These are phyloP conservation scores for Esox masquinongy DNA, from an alignment of 2,797 vertebrate genomes.

Conservation along the genomic window DNA sequence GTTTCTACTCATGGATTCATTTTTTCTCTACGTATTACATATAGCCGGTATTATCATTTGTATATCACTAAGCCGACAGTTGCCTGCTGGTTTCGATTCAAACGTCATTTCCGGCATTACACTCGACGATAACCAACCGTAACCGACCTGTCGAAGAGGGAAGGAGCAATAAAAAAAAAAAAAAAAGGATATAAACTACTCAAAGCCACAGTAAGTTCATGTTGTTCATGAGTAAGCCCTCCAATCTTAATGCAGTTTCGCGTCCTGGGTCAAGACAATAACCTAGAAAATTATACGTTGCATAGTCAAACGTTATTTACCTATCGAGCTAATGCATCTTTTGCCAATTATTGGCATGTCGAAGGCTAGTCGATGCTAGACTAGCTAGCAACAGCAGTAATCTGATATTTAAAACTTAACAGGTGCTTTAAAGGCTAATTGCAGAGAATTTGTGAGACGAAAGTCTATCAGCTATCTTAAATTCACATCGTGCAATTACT, in stretches of 20 bases:
- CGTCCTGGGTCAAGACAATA: not conserved
- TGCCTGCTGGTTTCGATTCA: too few relatives aligned
- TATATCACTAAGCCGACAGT: too few relatives aligned
- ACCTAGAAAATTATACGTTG: not conserved
- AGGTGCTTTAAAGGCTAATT: not conserved
- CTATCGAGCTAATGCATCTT: not conserved
- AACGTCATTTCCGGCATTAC: conserved; percentile 64
- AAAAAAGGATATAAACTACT: not conserved
- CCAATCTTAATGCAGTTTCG: not conserved
- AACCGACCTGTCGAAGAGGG: conserved; percentile 21
- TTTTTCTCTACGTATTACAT: too few relatives aligned
- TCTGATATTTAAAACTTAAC: not conserved
- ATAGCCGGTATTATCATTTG: too few relatives aligned
- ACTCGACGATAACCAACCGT: conserved; percentile 55
- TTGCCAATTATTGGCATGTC: not conserved
- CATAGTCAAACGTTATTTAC: not conserved
- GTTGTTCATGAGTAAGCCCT: not conserved
- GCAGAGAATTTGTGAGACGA: not conserved
- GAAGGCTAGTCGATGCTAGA: not conserved
- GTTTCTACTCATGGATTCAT: too few relatives aligned
- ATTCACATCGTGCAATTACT: not conserved
- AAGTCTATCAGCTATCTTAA: not conserved
- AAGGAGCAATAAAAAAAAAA: not conserved
- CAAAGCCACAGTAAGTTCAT: too few relatives aligned
- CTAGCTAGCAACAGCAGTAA: not conserved